Evolutionary conservation across 2,888 invertebrate genomes (phyloP), one percentile per base, ranked within the genome.

Genomic region (Blastobasis lacticolella): DNA sequence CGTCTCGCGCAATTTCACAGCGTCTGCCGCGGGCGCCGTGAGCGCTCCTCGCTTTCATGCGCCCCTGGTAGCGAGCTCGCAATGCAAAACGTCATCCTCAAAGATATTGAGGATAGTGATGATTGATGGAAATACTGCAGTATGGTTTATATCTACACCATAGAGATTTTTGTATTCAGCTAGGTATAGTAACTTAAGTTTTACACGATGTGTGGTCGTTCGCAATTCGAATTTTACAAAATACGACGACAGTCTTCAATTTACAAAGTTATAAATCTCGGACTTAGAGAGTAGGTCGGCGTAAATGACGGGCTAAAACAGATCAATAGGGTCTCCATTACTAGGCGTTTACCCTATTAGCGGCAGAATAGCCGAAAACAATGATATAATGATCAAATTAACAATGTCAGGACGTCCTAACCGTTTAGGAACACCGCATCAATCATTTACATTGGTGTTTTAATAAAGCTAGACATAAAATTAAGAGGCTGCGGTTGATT

Each of bases 1-100:
- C 84, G 87, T 88, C 84, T 77, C 82, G 81, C 81, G 81, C 81
- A 83, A 85, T 86, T 86, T 86, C 85, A 83, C 82, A 82, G 84
- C 79, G 79, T 79, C 73, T 73, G 70, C 23, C 23, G 23, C 23
- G 23, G 23, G 23, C 23, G 23, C 23, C 23, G 23, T 23, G 23
- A 23, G 5, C 75, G 71, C 73, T 75, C 71, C 73, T 50, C 69
- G 68, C 62, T 61, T 57, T 70, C 65, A 66, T 78, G 72, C 66
- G 69, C 67, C 67, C 77, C 75, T 78, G 68, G 76, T 79, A 75
- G 60, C 42, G 10, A 42, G 42, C 23, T 23, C 23, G 23, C 23
- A 3, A 23, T 23, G 23, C 23, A 23, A 23, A 23, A 23, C 23
- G 23, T 23, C 23, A 23, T 23, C 23, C 23, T 23, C 23, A 23